Conservation (phyloP, 2,797 vertebrate genomes). For the Mormyrops attenuatus region DNA sequence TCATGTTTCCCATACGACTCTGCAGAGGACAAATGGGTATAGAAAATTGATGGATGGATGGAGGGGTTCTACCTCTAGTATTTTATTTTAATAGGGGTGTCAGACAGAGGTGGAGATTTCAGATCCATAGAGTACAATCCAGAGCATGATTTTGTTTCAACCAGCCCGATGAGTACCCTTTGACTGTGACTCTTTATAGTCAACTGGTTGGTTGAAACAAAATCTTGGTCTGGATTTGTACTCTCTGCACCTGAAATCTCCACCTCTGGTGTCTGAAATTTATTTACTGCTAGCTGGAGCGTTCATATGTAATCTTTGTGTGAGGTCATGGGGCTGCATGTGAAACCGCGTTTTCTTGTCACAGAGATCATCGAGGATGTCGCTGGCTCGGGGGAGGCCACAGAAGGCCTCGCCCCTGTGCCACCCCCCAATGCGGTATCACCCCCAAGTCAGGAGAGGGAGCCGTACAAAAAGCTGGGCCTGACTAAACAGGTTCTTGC, state of each 20-base stretch:
- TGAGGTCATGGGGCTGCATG: neutral
- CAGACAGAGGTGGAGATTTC: too few species aligned
- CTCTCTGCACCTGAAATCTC: too few species aligned
- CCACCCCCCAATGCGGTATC: conserved; percentile 52
- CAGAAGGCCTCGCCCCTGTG: conserved; percentile 56
- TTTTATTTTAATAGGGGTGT: neutral
- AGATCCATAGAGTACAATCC: too few species aligned
- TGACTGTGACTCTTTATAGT: too few species aligned
- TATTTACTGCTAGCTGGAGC: neutral
- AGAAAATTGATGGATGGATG: neutral
- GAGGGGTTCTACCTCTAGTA: neutral
- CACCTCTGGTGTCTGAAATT: neutral
- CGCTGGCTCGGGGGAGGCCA: conserved; percentile 52
- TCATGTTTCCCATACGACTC: neutral
- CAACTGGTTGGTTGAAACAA: too few species aligned
- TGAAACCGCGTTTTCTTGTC: neutral
- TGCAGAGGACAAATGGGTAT: neutral
- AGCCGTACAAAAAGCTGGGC: conserved; percentile 74
- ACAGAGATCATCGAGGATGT: conserved; percentile 81
- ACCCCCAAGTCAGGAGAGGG: conserved; percentile 69
- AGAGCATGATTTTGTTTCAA: too few species aligned
- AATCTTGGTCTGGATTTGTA: too few species aligned
- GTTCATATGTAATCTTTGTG: neutral
- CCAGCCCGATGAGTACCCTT: too few species aligned
- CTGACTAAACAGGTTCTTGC: conserved; percentile 91